Conservation (phyloP, 2,888 invertebrate genomes). For the Volucella inflata region DNA sequence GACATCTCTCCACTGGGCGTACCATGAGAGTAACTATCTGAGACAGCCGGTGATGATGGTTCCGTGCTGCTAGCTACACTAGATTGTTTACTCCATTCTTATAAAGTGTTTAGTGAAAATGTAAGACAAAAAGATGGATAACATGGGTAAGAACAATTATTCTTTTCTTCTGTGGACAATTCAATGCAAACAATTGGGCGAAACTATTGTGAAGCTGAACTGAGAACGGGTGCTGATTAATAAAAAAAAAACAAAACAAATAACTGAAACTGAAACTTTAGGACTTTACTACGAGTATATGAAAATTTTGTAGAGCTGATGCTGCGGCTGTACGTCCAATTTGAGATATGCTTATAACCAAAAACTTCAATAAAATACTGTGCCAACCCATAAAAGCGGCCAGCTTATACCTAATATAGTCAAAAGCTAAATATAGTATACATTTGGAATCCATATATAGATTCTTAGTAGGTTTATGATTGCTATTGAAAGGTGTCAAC, state of each 20-base stretch:
- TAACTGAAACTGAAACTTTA: background rate
- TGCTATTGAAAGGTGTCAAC: too few species aligned
- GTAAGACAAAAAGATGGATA: conserved; percentile 11
- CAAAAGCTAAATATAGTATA: too few species aligned
- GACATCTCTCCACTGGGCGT: conserved; percentile 86
- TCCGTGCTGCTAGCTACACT: conserved; percentile 88
- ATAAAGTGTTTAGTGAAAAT: conserved; percentile 34
- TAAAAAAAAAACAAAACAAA: conserved; percentile 24
- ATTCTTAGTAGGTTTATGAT: too few species aligned
- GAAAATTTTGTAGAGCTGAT: too few species aligned
- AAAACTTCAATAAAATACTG: too few species aligned
- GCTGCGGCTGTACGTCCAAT: too few species aligned
- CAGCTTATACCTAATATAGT: too few species aligned
- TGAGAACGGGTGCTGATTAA: conserved; percentile 24
- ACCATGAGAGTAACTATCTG: conserved; percentile 85
- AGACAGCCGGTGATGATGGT: conserved; percentile 91
- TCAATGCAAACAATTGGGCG: conserved; percentile 41
- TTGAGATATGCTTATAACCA: too few species aligned
- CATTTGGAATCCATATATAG: too few species aligned
- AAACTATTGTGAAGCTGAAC: conserved; percentile 55
- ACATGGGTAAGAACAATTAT: conserved; percentile 13
- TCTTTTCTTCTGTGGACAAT: background rate
- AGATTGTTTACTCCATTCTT: conserved; percentile 93
- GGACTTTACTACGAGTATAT: too few species aligned
- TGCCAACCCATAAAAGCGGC: too few species aligned